These are phyloP conservation scores for Cotesia glomerata DNA, from an alignment of 1,140 invertebrate species.

Conservation along the genomic window DNA sequence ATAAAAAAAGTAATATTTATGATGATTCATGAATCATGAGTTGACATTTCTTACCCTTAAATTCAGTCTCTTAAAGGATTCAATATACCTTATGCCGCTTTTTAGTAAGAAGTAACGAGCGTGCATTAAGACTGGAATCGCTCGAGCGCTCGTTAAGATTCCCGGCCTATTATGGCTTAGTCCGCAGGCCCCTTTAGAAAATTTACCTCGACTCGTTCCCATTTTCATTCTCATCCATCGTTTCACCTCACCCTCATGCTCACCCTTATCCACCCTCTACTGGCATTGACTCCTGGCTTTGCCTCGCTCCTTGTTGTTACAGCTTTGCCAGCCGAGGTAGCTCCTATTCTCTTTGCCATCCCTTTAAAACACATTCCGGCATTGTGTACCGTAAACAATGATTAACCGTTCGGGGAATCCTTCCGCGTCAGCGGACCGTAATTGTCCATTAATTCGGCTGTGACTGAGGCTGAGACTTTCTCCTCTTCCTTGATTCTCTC, in stretches of 20 bases:
- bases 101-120: constrained; percentile 40
- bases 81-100: constrained; percentile 16
- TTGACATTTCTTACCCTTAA: no score
- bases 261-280: neutral
- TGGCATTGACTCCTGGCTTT: neutral
- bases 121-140: constrained; percentile 46
- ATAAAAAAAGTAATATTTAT: no score
- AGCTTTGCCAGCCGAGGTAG: no score
- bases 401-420: constrained; percentile 34
- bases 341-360: neutral
- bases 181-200: constrained; percentile 35
- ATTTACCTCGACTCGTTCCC: constrained; percentile 29
- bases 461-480: constrained; percentile 18
- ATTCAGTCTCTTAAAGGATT: neutral
- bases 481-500: neutral
- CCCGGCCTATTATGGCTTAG: constrained; percentile 32
- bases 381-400: constrained; percentile 45
- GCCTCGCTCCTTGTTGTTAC: no score
- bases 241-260: neutral
- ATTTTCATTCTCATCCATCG: neutral
- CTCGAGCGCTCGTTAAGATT: constrained; percentile 42
- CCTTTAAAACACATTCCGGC: constrained; percentile 25
- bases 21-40: no score
- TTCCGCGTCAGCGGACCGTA: constrained; percentile 31
- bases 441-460: constrained; percentile 37